Percentiles rank a stretch among this genome's conserved stretches.
Evolutionary conservation across 2,797 vertebrate species (phyloP).

Genomic region (Champsocephalus esox): DNA sequence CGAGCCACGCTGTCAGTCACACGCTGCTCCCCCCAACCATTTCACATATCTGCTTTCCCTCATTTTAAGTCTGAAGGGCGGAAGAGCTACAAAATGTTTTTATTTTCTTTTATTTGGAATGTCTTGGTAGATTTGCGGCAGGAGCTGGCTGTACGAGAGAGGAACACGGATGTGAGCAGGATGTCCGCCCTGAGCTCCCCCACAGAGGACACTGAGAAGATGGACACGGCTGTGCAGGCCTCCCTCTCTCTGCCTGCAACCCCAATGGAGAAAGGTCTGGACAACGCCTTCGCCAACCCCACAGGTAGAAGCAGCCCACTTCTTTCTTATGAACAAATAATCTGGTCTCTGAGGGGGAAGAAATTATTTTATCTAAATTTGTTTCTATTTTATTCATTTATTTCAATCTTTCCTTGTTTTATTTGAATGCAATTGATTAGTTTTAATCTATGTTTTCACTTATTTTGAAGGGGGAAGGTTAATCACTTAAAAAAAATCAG

Average conservation of each 20-base stretch:
- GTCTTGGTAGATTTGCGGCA: slow-evolving; percentile 90
- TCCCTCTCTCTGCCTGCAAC: slow-evolving; percentile 94
- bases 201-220: slow-evolving; percentile 91
- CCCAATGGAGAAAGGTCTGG: slow-evolving; percentile 91
- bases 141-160: slow-evolving; percentile 94
- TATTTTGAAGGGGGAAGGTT: no score
- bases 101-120: not conserved
- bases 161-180: slow-evolving; percentile 89
- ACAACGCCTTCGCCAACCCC: slow-evolving; percentile 91
- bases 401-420: no score
- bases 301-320: slow-evolving; percentile 83
- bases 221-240: slow-evolving; percentile 91
- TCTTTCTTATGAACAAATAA: not conserved
- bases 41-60: not conserved
- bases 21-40: not conserved
- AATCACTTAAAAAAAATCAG: no score
- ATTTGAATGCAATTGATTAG: no score
- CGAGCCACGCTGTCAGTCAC: slow-evolving; percentile 1
- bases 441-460: no score
- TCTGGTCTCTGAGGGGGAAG: not conserved
- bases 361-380: no score
- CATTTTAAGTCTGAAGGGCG: not conserved
- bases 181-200: slow-evolving; percentile 95
- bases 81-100: not conserved
- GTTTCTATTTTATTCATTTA: no score